Conservation (phyloP, 1,140 invertebrate species). For the Hyles euphorbiae region DNA sequence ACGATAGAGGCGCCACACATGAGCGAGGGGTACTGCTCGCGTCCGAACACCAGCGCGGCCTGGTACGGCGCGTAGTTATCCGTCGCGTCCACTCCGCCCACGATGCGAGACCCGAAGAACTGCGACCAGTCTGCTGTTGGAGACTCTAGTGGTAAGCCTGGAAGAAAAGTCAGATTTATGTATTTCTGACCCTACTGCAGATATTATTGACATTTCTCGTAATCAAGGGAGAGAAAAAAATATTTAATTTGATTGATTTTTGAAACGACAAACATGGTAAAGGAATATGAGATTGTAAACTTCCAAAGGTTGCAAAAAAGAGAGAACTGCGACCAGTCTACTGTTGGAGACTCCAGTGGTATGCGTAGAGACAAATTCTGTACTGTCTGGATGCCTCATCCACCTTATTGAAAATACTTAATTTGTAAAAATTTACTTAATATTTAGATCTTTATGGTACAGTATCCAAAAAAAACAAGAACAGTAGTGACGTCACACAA, state of each 20-base stretch:
- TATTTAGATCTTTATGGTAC: too few species aligned
- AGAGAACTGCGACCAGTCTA: not conserved
- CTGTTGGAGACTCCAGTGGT: slow-evolving; percentile 1
- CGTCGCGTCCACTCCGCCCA: slow-evolving; percentile 17
- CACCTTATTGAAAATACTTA: too few species aligned
- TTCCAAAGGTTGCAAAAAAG: too few species aligned
- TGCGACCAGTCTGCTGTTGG: not conserved
- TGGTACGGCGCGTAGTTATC: slow-evolving; percentile 14
- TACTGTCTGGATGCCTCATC: too few species aligned
- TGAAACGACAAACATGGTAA: too few species aligned
- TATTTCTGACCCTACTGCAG: too few species aligned
- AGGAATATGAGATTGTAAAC: too few species aligned
- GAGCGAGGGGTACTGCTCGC: not conserved
- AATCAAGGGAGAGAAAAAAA: not conserved
- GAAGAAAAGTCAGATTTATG: not conserved
- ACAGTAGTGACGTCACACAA: too few species aligned
- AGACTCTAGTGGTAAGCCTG: slow-evolving; percentile 9
- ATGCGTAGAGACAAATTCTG: slow-evolving; percentile 1
- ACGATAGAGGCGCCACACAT: slow-evolving; percentile 20
- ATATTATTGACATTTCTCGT: not conserved
- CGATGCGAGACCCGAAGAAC: slow-evolving; percentile 13
- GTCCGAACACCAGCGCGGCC: slow-evolving; percentile 15
- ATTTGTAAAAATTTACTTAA: too few species aligned
- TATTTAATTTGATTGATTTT: too few species aligned
- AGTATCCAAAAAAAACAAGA: too few species aligned